A percentile compares a stretch with the other conserved stretches of the same genome.
These are phyloP conservation scores for Nymphicus hollandicus DNA, from an alignment of 2,113 vertebrate species.

Conservation along the genomic window DNA sequence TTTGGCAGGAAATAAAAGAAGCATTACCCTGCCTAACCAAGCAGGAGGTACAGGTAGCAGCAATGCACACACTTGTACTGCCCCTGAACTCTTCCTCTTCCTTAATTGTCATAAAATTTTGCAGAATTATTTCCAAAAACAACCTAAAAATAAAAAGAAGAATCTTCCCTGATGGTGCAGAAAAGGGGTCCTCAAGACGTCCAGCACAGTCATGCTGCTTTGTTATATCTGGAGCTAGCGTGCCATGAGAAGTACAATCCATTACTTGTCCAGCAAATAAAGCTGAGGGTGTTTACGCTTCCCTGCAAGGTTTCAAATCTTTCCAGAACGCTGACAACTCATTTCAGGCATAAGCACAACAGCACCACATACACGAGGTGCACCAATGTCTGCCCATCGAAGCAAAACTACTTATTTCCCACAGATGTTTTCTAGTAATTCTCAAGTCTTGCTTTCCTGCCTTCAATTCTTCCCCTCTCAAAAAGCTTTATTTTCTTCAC, in stretches of 20 bases:
- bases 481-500: background rate
- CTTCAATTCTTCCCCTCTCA: background rate
- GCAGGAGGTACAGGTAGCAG: background rate
- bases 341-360: background rate
- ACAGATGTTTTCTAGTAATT: background rate
- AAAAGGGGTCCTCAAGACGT: background rate
- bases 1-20: background rate
- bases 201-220: background rate
- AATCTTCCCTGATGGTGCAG: background rate
- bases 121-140: background rate
- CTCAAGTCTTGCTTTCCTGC: background rate
- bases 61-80: background rate
- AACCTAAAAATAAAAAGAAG: background rate
- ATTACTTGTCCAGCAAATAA: background rate
- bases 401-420: background rate
- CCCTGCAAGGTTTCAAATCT: background rate
- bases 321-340: background rate
- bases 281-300: background rate
- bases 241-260: background rate
- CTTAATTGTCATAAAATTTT: background rate
- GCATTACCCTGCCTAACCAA: background rate
- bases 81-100: background rate
- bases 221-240: accelerated
- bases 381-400: background rate
- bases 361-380: accelerated